Base-by-base conservation (phyloP, 2,113 vertebrate species). In the Daubentonia madagascariensis region DNA sequence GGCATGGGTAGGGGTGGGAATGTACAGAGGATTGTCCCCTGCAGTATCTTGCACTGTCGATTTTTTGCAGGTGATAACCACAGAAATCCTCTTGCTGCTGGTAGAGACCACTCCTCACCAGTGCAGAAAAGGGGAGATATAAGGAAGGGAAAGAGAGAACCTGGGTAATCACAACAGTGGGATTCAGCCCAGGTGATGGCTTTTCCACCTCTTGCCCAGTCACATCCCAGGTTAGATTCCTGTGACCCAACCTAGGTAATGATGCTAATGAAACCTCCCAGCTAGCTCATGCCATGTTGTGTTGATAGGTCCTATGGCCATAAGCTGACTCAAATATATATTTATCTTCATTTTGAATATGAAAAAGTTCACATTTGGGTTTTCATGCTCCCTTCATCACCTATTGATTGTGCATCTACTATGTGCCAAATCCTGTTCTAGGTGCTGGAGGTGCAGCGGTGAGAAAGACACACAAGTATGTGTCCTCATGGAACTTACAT, bases 21-120 rank as follows among this genome's bases (percentile, higher is more conserved):
- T 10, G 0, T 40, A 35, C 0, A 81, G 7, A 17, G 48, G 30
- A 16, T 3, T 17, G 1, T 5, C 37, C 30, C 3, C 86, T 57
- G 1, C 28, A 16, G 10, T 68, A 61, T 52, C 81, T 45, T 37
- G 6, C 5, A 8, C 59, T 52, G 16, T 50, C 13, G 25, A 50
- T 32, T 94, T 23, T 86, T 28, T 76, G 50, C 32, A 78, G 54
- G 72, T 23, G 22, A 68, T 30, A 67, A 85, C 35, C 45, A 43
- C 37, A 76, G 63, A 54, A 68, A 73, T 11, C 28, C n/a, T 22
- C 85, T 20, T 37, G 40, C 68, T 59, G 32, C 45, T 84, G 52
- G 25, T 61, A 32, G 78, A 87, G 61, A 22, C 32, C 54, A 57
- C 48, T 75, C 9, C 54, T 78, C 76, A 17, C 43, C 65, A 68